Base-by-base conservation (phyloP, 1,140 invertebrate genomes). In the Drosophila rhopaloa region DNA sequence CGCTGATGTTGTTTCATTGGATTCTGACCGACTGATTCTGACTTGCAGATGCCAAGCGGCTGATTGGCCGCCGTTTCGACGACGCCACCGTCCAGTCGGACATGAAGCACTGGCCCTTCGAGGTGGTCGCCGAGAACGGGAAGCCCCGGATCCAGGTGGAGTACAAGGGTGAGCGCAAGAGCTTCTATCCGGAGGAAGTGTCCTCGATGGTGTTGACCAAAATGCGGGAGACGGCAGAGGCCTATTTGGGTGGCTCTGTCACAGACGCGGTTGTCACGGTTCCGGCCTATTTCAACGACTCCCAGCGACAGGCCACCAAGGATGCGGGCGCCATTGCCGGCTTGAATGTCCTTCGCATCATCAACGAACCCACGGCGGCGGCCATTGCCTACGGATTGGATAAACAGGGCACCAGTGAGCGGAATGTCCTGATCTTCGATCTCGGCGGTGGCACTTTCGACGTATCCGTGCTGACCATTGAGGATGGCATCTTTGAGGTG, bases 331-430 rank as follows among this genome's bases (percentile, higher is more conserved):
- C 96, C 80, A 98, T 98, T 93, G 95, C 97, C 67, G 95, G 95
- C 55, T 93, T 97, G 41, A 97, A 98, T 83, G 96, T 98, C 75
- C 94, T 98, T 75, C 95, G 97, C 92, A 98, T 97, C 79, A 97
- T 97, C 91, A 97, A 97, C 81, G 99, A 99, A 93, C 99, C 99
- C 35, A 99, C 98, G 61, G 98, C 99, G 67, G 99, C 99, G 70
- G 99, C 99, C 78, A 99, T 99, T 94, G 99, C 99, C 56, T 99
- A 99, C 93, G 99, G 99, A 91, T 94, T 99, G 62, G 98, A 99
- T 94, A 99, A 99, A 93, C 99, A 98, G 93, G 97, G 95, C 58
- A 94, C 93, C 41, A 96, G 79, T 11, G 97, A 98, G 93, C 94
- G 96, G 19, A 97, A 97, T 86, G 96, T 97, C 47, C 94, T 97